These are phyloP conservation scores for Tholera decimalis DNA, from an alignment of 2,888 invertebrate genomes.

Conservation along the genomic window DNA sequence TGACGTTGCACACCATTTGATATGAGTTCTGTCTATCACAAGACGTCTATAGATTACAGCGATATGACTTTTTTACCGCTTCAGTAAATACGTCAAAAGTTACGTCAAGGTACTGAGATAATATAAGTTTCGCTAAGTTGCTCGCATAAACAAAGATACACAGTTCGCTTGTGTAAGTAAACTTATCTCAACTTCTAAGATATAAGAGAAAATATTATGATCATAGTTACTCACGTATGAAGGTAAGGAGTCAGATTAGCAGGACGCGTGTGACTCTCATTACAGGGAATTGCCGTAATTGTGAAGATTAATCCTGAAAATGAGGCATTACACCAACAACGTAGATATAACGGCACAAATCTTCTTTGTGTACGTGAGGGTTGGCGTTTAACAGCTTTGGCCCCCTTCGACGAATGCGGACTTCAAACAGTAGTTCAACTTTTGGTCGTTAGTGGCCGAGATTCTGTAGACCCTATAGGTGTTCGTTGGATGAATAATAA, in stretches of 20 bases:
- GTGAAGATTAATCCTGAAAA: conserved; percentile 74
- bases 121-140: conserved; percentile 48
- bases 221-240: conserved; percentile 64
- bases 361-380: conserved; percentile 68
- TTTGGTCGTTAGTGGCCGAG: conserved; percentile 53
- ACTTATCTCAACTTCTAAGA: conserved; percentile 56
- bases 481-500: conserved; percentile 54
- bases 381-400: conserved; percentile 59
- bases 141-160: conserved; percentile 59
- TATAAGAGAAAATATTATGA: conserved; percentile 62
- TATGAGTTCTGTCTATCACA: conserved; percentile 9
- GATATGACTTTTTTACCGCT: conserved; percentile 46
- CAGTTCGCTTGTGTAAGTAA: conserved; percentile 40
- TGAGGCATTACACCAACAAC: conserved; percentile 69
- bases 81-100: conserved; percentile 54
- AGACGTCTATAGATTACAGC: conserved; percentile 23
- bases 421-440: conserved; percentile 60
- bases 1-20: conserved; percentile 17
- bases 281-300: conserved; percentile 73
- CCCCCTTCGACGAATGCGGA: conserved; percentile 46
- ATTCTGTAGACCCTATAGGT: conserved; percentile 54
- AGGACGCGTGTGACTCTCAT: conserved; percentile 70
- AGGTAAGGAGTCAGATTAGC: conserved; percentile 69
- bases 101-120: conserved; percentile 39
- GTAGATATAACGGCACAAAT: conserved; percentile 65